A percentile compares a stretch with the other conserved stretches of the same genome.
Evolutionary conservation across 2,797 vertebrate genomes (phyloP).

Genomic region (Epinephelus coioides): DNA sequence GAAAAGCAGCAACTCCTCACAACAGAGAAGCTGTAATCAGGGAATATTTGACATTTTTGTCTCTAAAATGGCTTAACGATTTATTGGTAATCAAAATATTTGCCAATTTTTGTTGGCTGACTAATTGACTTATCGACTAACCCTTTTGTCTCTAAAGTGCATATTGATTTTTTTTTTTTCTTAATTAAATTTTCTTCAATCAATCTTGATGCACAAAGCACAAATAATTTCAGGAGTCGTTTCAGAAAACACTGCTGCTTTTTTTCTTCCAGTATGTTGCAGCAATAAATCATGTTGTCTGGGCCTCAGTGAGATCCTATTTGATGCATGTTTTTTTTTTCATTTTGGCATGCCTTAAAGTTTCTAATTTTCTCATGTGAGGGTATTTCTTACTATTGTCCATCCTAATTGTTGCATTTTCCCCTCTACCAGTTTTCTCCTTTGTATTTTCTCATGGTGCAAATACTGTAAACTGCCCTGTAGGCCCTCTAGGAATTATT

Average conservation of each 20-base stretch:
- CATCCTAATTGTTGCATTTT: background rate
- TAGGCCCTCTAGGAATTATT: slow-evolving; percentile 28
- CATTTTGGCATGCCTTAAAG: background rate
- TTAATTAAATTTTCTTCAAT: slow-evolving; percentile 23
- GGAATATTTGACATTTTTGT: background rate
- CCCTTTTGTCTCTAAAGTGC: background rate
- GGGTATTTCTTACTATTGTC: background rate
- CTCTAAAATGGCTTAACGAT: slow-evolving; percentile 2
- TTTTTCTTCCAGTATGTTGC: background rate
- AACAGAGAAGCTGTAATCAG: background rate
- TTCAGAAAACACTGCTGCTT: background rate
- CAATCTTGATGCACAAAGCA: background rate
- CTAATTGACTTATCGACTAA: slow-evolving; percentile 13
- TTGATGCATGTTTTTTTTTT: slow-evolving; percentile 5
- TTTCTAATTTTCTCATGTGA: slow-evolving; percentile 1
- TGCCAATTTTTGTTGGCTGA: slow-evolving; percentile 3
- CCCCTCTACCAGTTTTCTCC: background rate
- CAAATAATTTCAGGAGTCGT: background rate
- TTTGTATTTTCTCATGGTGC: slow-evolving; percentile 20
- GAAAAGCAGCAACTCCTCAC: background rate
- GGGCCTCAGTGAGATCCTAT: slow-evolving; percentile 3
- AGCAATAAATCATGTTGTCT: background rate
- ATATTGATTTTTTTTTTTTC: slow-evolving; percentile 15
- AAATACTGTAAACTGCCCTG: slow-evolving; percentile 16
- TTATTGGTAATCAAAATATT: slow-evolving; percentile 21